Base-by-base conservation (phyloP, 2,888 invertebrate species). In the Nemotelus pantherinus region DNA sequence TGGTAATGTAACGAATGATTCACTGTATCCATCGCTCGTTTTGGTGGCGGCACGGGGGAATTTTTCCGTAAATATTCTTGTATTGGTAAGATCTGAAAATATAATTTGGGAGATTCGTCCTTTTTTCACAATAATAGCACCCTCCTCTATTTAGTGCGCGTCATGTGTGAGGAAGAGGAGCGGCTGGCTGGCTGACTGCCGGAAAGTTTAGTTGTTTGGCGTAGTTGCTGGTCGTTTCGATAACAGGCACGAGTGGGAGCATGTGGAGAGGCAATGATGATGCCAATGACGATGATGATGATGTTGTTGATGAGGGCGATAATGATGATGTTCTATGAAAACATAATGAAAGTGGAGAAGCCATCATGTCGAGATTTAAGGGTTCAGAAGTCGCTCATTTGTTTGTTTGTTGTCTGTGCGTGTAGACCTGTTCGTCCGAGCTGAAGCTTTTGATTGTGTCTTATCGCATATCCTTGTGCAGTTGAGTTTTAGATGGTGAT, bases 301-400 rank as follows among this genome's bases (percentile, higher is more conserved):
- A 68, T 68, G 48, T 75, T 75, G 71, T 63, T 76, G 58, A 78
- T 78, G 77, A 78, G 74, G 55, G 76, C 75, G 64, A 78, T 78
- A 76, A 78, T 78, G 76, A 78, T 78, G 76, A 78, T 78, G 76
- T 78, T 64, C 78, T 78, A 67, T 79, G 79, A 79, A 72, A 79
- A 79, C 79, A 79, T 79, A 77, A 79, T 79, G 68, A 74, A 60
- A 63, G 60, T 74, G 60, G 60, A 74, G 50, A 74, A 60, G 60
- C 9, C 50, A 53, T 70, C 70, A 43, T 53, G 70, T 74, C 44
- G 74, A 63, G 74, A 74, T 74, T 74, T 74, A 48, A 74, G 60
- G 60, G 74, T 50, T 74, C 10, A 55, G 53, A 48, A 64, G 47
- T 47, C 25, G 55, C 47, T 55, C 70, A 70, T 70, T 70, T 70